A percentile compares a stretch with the other conserved stretches of the same genome.
These are phyloP conservation scores for Barbus barbus DNA, from an alignment of 2,113 vertebrate genomes.

Conservation along the genomic window DNA sequence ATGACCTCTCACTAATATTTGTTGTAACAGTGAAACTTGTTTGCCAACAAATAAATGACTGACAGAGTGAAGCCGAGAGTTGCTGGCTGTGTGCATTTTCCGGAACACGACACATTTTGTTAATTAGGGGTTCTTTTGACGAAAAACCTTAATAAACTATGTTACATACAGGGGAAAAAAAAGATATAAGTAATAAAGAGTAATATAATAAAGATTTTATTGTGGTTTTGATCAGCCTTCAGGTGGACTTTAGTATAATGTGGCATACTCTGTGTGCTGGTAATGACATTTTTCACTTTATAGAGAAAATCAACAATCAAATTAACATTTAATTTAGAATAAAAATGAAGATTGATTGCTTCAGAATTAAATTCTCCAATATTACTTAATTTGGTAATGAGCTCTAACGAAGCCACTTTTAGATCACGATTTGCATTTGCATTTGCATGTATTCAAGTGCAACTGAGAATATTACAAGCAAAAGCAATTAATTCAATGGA, in stretches of 20 bases:
- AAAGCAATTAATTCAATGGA: background rate
- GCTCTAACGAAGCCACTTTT: background rate
- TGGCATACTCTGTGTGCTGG: background rate
- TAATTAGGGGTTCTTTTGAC: background rate
- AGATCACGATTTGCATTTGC: background rate
- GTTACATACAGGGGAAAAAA: background rate
- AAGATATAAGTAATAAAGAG: background rate
- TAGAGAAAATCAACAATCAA: background rate
- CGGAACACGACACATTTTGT: background rate
- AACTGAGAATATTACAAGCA: background rate
- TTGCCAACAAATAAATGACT: constrained; percentile 96
- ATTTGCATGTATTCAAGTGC: background rate
- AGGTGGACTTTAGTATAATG: background rate
- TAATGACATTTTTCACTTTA: background rate
- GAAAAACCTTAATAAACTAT: background rate
- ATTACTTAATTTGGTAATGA: background rate
- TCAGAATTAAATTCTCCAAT: background rate
- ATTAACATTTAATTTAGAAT: background rate
- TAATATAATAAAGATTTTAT: background rate
- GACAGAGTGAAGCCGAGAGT: constrained; percentile 79
- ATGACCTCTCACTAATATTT: constrained; percentile 94
- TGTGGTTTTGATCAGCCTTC: background rate
- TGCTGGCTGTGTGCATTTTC: constrained; percentile 33
- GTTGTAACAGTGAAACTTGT: constrained; percentile 98
- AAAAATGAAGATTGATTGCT: background rate